phyloP scores from a whole-genome alignment of 2,888 invertebrate species.

The Conchocele bisecta region DNA sequence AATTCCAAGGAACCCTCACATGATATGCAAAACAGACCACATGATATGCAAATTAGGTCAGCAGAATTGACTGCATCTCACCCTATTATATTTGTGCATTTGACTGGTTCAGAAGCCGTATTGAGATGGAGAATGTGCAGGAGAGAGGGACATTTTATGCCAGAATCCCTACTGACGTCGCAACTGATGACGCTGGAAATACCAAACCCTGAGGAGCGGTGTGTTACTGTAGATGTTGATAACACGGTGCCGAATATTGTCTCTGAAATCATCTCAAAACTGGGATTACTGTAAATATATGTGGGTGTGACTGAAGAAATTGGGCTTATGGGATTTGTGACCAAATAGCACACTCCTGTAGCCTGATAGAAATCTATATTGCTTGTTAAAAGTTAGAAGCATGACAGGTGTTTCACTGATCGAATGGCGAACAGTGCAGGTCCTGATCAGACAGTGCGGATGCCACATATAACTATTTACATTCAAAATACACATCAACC shows the following conservation, averaged over 20 bases:
- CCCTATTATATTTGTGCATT: slow-evolving; percentile 64
- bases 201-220: slow-evolving; percentile 59
- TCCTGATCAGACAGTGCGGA: too few relatives aligned
- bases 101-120: slow-evolving; percentile 64
- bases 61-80: background rate
- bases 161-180: slow-evolving; percentile 68
- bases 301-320: too few relatives aligned
- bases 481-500: too few relatives aligned
- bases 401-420: too few relatives aligned
- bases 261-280: slow-evolving; percentile 38
- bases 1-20: background rate
- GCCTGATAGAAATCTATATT: too few relatives aligned
- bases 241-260: slow-evolving; percentile 55
- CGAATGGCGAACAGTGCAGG: too few relatives aligned
- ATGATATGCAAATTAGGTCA: too few relatives aligned
- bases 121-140: slow-evolving; percentile 61
- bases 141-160: slow-evolving; percentile 76
- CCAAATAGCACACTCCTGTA: too few relatives aligned
- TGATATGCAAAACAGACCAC: background rate
- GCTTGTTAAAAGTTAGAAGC: too few relatives aligned
- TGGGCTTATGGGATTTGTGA: too few relatives aligned
- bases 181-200: slow-evolving; percentile 74
- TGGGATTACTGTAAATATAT: too few relatives aligned
- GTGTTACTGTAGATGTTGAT: slow-evolving; percentile 60
- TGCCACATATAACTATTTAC: too few relatives aligned